Base-by-base conservation (phyloP, 2,888 invertebrate genomes). In the Eucera pruinosa region DNA sequence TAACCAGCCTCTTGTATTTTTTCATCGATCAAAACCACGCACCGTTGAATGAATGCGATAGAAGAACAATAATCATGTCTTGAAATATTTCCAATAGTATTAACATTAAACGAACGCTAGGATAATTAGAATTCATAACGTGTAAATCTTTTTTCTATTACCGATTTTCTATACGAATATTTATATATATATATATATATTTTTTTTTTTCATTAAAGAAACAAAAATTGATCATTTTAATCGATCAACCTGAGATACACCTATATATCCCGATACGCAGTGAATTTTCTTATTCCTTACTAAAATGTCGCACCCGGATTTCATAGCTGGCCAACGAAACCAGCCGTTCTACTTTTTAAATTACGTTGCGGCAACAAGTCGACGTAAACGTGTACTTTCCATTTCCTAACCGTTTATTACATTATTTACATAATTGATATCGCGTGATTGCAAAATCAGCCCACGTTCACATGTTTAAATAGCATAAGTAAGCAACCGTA, bases 301-400 rank as follows among this genome's bases (percentile, higher is more conserved):
- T 39, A 52, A 45, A 33, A 55, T 4, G 18, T 2, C 25, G 23
- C 3, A 52, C 18, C 5, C 30, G 11, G 15, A 52, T 15, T 39
- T 47, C 6, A 36, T 18, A 45, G 27, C 47, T 30, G 36, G 23
- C 41, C 30, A 18, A 7, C 30, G 20, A 43, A 47, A 57, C 54
- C 54, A 36, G 57, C 36, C 20, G 48, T 60, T 67, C 48, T 43
- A 36, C 23, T 25, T 50, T 36, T 62, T 18, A 15, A 50, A 39
- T 9, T 13, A 7, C 23, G 4, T 9, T 7, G 30, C 1, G 15
- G 30, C 20, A n/a, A n/a, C 2, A 11, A 60, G 45, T 23, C 33
- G 15, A 20, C 15, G 27, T 45, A 27, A 47, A 67, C 39, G 15
- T 9, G n/a, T 47, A 30, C 15, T 13, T 50, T 27, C 13, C 20